Percentiles rank a stretch among this genome's conserved stretches.
Evolutionary conservation across 2,113 vertebrate genomes (phyloP).

Genomic region (Lathamus discolor): DNA sequence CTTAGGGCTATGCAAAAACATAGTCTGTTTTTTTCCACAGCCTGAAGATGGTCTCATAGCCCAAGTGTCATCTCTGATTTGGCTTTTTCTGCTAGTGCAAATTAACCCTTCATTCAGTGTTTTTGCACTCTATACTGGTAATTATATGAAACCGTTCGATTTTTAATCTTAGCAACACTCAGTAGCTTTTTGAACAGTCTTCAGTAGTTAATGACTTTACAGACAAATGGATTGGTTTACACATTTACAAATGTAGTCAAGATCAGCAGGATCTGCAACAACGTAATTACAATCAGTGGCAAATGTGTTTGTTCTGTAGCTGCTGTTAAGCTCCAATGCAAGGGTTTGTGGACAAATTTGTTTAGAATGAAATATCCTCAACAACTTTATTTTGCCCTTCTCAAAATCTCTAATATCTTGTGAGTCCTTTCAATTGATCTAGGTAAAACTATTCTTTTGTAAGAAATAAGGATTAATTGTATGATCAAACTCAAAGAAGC

Average conservation of each 20-base stretch:
- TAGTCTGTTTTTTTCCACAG: neutral
- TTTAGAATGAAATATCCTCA: neutral
- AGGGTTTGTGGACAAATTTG: neutral
- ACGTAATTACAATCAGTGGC: neutral
- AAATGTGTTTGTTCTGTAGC: neutral
- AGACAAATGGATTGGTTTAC: neutral
- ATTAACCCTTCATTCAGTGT: slow-evolving; percentile 36
- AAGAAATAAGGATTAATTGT: neutral
- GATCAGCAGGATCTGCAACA: neutral
- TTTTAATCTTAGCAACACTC: neutral
- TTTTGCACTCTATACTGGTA: neutral
- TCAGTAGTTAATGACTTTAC: slow-evolving; percentile 1
- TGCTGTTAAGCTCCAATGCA: neutral
- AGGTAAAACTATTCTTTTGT: neutral
- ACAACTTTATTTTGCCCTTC: neutral
- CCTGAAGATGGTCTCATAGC: neutral
- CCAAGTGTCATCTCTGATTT: neutral
- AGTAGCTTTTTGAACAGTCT: neutral
- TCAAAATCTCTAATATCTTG: neutral
- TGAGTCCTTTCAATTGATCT: neutral
- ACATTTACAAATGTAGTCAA: neutral
- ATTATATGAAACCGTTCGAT: neutral
- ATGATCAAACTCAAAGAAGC: neutral
- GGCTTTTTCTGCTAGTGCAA: neutral
- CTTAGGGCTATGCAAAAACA: slow-evolving; percentile 16